phyloP scores from a whole-genome alignment of 2,113 vertebrate genomes.

The Colius striatus region DNA sequence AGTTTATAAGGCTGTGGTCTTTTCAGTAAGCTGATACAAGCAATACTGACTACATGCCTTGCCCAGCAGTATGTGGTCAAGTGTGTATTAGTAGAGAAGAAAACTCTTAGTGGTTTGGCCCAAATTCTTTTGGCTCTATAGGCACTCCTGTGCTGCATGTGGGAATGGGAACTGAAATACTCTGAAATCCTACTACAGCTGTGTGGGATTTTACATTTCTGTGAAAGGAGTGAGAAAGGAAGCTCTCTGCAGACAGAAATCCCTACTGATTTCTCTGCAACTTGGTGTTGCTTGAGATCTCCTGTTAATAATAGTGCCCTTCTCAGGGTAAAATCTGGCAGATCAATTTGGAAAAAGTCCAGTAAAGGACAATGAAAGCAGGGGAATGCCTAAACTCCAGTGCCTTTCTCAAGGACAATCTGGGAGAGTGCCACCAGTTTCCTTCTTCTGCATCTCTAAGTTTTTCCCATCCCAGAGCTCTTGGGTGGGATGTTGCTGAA shows the following conservation, averaged over 20 bases:
- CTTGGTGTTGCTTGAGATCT: not conserved
- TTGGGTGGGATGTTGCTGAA: not conserved
- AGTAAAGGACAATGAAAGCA: not conserved
- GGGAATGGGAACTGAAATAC: not conserved
- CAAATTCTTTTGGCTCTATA: constrained; percentile 11
- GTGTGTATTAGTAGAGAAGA: not conserved
- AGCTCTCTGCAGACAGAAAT: not conserved
- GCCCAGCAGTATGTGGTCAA: constrained; percentile 2
- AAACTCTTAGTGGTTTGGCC: constrained; percentile 37
- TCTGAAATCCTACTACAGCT: not conserved
- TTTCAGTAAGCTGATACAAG: constrained; percentile 39
- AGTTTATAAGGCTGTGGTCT: constrained; percentile 7
- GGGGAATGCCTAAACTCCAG: not conserved
- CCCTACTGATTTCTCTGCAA: not conserved
- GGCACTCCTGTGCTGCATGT: not conserved
- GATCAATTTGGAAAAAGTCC: not conserved
- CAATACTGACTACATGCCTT: not conserved
- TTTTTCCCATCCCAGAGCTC: not conserved
- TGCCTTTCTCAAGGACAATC: not conserved
- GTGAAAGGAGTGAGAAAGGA: not conserved
- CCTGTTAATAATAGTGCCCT: not conserved
- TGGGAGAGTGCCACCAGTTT: not conserved
- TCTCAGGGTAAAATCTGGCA: not conserved
- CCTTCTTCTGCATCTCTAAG: not conserved
- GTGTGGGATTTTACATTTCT: not conserved